Conservation (phyloP, 2,113 vertebrate species). For the Heterochromis multidens region DNA sequence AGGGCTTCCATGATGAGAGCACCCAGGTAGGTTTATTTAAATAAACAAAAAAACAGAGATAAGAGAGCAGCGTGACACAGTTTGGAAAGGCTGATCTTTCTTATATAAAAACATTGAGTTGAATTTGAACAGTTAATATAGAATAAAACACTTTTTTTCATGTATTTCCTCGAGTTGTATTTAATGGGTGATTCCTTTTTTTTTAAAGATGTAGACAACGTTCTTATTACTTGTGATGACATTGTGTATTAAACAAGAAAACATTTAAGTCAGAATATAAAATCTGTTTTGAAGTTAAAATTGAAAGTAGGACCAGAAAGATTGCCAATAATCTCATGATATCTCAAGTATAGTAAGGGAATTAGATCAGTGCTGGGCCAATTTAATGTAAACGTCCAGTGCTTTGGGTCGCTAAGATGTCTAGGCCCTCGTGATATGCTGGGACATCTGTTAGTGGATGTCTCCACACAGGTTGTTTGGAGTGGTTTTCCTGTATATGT, state of each 20-base stretch:
- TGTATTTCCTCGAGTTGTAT: neutral
- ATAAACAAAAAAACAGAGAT: neutral
- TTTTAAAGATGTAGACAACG: neutral
- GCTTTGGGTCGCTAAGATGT: too few relatives aligned
- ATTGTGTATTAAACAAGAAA: neutral
- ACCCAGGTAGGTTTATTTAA: conserved; percentile 82
- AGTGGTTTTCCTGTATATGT: too few relatives aligned
- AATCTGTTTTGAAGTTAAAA: too few relatives aligned
- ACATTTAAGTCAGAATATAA: fast-evolving
- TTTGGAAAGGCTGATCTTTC: neutral
- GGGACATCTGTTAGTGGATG: too few relatives aligned
- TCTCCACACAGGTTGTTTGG: too few relatives aligned
- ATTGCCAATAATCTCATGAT: too few relatives aligned
- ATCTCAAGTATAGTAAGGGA: too few relatives aligned
- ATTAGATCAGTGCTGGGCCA: too few relatives aligned
- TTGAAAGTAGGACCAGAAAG: too few relatives aligned
- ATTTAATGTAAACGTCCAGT: too few relatives aligned
- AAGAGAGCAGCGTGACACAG: neutral
- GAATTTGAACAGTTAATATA: neutral
- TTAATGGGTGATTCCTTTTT: neutral
- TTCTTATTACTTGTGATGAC: neutral
- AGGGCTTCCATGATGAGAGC: conserved; percentile 98
- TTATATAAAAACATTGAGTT: neutral
- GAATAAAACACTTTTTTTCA: neutral
- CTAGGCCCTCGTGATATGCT: too few relatives aligned